Conservation (phyloP, 2,113 vertebrate genomes). For the Brachionichthys hirsutus region DNA sequence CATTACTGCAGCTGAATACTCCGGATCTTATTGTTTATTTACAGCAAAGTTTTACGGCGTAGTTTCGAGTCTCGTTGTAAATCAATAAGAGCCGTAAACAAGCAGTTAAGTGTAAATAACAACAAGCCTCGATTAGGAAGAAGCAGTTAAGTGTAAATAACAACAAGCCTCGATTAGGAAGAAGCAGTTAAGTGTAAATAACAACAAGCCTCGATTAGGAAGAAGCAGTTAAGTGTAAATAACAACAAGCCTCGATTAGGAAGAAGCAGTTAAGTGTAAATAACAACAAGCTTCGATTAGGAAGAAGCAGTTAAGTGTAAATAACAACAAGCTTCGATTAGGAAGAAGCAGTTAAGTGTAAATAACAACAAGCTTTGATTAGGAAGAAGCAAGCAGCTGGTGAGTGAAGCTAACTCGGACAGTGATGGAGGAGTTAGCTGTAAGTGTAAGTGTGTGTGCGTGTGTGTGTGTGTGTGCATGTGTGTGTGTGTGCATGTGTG, state of each 20-base stretch:
- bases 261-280: constrained; percentile 45
- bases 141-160: constrained; percentile 56
- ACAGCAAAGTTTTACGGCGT: not conserved
- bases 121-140: constrained; percentile 33
- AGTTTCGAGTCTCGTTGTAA: constrained; percentile 8
- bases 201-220: constrained; percentile 36
- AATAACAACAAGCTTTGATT: constrained; percentile 48
- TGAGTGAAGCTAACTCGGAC: constrained; percentile 55
- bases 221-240: constrained; percentile 48
- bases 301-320: constrained; percentile 45
- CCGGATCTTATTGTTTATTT: too few relatives aligned
- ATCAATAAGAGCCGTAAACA: constrained; percentile 50
- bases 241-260: constrained; percentile 40
- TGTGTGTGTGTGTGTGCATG: constrained; percentile 9
- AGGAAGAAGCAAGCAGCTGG: constrained; percentile 33
- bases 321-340: too few relatives aligned
- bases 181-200: constrained; percentile 53
- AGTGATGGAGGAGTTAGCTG: too few relatives aligned
- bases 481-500: constrained; percentile 6
- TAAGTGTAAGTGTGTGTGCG: constrained; percentile 25
- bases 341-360: constrained; percentile 47
- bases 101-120: constrained; percentile 49
- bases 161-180: constrained; percentile 33
- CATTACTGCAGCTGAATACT: too few relatives aligned
- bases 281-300: too few relatives aligned